These are phyloP conservation scores for Mesoligia furuncula DNA, from an alignment of 2,888 invertebrate species.

Conservation along the genomic window DNA sequence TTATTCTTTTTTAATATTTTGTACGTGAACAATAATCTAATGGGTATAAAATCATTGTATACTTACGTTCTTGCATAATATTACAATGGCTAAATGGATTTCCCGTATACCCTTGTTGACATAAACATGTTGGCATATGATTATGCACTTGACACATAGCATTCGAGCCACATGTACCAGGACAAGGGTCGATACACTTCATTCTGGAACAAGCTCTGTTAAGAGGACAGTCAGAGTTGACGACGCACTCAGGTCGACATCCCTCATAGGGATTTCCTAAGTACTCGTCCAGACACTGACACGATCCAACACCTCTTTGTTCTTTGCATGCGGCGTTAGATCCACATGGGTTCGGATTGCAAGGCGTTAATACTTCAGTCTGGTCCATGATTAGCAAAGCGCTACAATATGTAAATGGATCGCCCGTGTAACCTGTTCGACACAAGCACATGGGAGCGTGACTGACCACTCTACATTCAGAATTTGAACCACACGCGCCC, in stretches of 20 bases:
- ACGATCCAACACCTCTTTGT: slow-evolving; percentile 92
- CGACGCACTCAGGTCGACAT: slow-evolving; percentile 93
- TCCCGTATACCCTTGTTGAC: slow-evolving; percentile 92
- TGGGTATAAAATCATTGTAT: neutral
- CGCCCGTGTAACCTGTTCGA: slow-evolving; percentile 92
- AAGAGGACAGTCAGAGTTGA: slow-evolving; percentile 93
- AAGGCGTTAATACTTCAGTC: slow-evolving; percentile 89
- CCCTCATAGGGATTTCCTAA: slow-evolving; percentile 95
- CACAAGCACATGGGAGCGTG: slow-evolving; percentile 94
- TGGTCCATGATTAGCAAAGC: slow-evolving; percentile 78
- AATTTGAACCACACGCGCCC: slow-evolving; percentile 93
- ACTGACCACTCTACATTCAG: slow-evolving; percentile 94
- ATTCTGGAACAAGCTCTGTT: slow-evolving; percentile 93
- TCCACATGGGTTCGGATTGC: slow-evolving; percentile 92
- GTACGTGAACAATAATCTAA: too few species aligned
- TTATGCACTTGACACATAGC: slow-evolving; percentile 94
- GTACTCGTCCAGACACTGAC: slow-evolving; percentile 92
- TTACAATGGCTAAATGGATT: slow-evolving; percentile 92
- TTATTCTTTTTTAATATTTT: neutral
- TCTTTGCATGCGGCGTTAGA: slow-evolving; percentile 91
- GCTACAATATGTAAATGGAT: slow-evolving; percentile 93
- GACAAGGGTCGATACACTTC: slow-evolving; percentile 95
- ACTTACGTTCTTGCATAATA: slow-evolving; percentile 86
- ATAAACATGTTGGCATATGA: slow-evolving; percentile 93
- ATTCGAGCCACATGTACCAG: slow-evolving; percentile 94